These are phyloP conservation scores for Bembecia ichneumoniformis DNA, from an alignment of 2,888 invertebrate species.

Conservation along the genomic window DNA sequence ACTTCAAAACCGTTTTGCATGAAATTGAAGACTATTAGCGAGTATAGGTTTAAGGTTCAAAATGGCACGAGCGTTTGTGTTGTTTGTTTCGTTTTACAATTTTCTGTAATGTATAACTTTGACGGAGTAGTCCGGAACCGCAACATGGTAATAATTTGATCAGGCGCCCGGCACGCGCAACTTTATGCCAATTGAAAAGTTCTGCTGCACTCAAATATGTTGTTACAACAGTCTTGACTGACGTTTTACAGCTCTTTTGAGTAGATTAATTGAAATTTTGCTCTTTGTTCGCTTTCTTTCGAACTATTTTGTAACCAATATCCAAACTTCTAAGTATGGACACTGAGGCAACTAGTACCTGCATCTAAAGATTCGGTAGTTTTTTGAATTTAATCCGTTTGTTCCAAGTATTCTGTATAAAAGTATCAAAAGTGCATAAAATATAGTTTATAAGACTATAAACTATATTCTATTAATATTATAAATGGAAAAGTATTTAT, in stretches of 20 bases:
- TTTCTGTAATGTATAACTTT: conserved; percentile 20
- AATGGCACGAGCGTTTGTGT: conserved; percentile 3
- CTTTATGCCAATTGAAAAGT: conserved; percentile 62
- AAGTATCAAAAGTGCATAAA: too few species aligned
- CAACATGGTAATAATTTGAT: conserved; percentile 69
- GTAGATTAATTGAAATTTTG: conserved; percentile 19
- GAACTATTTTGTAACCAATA: conserved; percentile 5
- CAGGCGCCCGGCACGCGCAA: conserved; percentile 49
- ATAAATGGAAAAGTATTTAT: too few species aligned
- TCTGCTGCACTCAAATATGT: conserved; percentile 49
- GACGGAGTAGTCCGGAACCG: conserved; percentile 41
- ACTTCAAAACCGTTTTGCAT: neutral
- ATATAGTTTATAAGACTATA: too few species aligned
- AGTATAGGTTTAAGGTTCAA: conserved; percentile 12
- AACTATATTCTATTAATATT: too few species aligned
- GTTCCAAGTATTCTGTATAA: too few species aligned
- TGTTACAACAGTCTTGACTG: conserved; percentile 31
- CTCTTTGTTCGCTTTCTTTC: conserved; percentile 9
- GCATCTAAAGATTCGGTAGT: too few species aligned
- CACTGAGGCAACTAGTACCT: too few species aligned
- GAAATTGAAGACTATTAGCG: neutral
- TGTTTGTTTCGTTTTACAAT: neutral
- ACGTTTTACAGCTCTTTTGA: conserved; percentile 16
- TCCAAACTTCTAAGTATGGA: too few species aligned
- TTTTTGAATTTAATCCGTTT: too few species aligned